Percentiles rank a stretch among this genome's conserved stretches.
These are phyloP conservation scores for Graptemys geographica DNA, from an alignment of 2,797 vertebrate genomes.

Conservation along the genomic window DNA sequence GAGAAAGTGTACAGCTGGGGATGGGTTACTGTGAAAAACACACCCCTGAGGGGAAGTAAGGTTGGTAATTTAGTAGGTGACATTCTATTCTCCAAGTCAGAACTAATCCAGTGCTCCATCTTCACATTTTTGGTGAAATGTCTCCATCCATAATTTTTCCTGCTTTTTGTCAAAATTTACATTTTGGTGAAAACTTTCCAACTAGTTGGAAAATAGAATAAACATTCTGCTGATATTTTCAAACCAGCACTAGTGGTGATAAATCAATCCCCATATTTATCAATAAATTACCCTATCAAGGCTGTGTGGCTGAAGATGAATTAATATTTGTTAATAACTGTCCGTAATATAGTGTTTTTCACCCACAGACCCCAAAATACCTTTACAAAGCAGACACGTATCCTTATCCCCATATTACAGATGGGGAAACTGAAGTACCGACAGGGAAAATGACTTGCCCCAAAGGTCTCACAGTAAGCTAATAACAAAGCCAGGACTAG, in stretches of 20 bases:
- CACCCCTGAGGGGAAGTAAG: too few relatives aligned
- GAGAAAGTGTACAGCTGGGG: not conserved
- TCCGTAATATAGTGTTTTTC: not conserved
- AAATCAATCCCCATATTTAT: not conserved
- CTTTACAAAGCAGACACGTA: not conserved
- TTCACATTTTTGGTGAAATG: not conserved
- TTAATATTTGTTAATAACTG: not conserved
- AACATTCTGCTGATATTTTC: not conserved
- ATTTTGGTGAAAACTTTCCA: not conserved
- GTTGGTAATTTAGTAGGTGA: not conserved
- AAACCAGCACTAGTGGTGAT: not conserved
- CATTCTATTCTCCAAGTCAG: accelerated
- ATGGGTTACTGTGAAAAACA: too few relatives aligned
- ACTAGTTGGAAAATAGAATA: not conserved
- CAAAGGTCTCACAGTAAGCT: not conserved
- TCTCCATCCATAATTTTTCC: not conserved
- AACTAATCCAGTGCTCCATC: accelerated
- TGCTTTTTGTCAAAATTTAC: not conserved
- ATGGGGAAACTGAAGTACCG: not conserved
- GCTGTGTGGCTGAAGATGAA: not conserved
- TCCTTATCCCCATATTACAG: not conserved
- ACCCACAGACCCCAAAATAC: not conserved
- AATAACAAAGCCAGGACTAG: not conserved
- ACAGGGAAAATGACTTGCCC: not conserved
- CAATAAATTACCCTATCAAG: not conserved